Conservation (phyloP, 2,888 invertebrate genomes). For the Seira ritae region DNA sequence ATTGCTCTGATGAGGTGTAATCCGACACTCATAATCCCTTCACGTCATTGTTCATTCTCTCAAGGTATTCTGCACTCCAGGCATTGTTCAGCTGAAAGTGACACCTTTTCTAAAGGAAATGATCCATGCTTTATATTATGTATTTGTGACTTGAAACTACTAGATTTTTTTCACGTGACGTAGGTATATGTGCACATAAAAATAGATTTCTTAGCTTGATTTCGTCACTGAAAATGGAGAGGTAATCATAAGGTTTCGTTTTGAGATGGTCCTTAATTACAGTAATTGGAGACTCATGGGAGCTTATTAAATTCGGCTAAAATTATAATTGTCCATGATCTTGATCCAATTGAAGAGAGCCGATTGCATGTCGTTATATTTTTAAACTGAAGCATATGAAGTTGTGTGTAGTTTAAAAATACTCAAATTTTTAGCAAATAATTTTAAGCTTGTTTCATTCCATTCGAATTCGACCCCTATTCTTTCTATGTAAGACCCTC, state of each 20-base stretch:
- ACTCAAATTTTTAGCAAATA: no score
- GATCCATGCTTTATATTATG: not conserved
- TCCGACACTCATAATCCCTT: slow-evolving; percentile 60
- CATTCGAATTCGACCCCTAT: no score
- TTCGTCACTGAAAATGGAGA: not conserved
- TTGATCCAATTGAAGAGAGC: no score
- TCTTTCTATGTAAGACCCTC: no score
- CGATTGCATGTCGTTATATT: no score
- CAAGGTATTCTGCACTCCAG: not conserved
- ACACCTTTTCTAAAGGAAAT: slow-evolving; percentile 41
- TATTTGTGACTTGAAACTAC: not conserved
- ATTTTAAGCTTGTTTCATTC: no score
- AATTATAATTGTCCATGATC: no score
- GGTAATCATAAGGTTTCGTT: slow-evolving; percentile 37
- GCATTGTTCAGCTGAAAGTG: slow-evolving; percentile 41
- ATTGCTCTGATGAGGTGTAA: slow-evolving; percentile 52
- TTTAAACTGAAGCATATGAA: no score
- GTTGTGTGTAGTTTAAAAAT: no score
- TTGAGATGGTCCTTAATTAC: slow-evolving; percentile 57
- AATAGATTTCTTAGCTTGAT: slow-evolving; percentile 17
- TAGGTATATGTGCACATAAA: not conserved
- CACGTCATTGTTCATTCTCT: slow-evolving; percentile 26
- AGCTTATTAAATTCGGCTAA: slow-evolving; percentile 46
- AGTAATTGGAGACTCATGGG: slow-evolving; percentile 61
- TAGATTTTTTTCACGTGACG: slow-evolving; percentile 1